These are phyloP conservation scores for Carabus problematicus DNA, from an alignment of 2,888 invertebrate species.

Conservation along the genomic window DNA sequence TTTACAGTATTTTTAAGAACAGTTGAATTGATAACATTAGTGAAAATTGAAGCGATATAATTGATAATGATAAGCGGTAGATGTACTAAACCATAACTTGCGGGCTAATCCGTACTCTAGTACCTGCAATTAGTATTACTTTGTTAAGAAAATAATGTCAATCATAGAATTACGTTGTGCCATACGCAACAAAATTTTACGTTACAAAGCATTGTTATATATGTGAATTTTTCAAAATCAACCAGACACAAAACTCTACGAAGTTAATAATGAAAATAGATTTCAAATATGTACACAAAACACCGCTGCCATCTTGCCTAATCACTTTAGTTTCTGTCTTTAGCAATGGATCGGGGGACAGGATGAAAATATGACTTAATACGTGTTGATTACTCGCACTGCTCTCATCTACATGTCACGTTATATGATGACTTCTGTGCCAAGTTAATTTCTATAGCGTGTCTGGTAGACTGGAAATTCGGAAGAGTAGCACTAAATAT, in stretches of 20 bases:
- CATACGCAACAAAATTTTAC: conserved; percentile 27
- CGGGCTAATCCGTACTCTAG: conserved; percentile 40
- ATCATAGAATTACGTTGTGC: conserved; percentile 18
- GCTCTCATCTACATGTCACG: conserved; percentile 18
- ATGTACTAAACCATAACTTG: conserved; percentile 41
- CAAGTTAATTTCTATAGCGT: no score
- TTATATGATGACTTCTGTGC: neutral
- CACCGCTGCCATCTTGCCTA: conserved; percentile 67
- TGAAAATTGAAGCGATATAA: conserved; percentile 36
- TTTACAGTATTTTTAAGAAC: conserved; percentile 19
- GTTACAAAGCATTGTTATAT: conserved; percentile 19
- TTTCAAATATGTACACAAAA: conserved; percentile 34
- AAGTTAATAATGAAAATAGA: conserved; percentile 27
- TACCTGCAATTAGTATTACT: conserved; percentile 39
- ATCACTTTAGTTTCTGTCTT: conserved; percentile 49
- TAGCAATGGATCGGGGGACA: conserved; percentile 2
- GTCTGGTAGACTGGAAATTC: no score
- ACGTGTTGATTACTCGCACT: conserved; percentile 27
- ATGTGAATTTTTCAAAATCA: conserved; percentile 40
- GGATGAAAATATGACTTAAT: conserved; percentile 17
- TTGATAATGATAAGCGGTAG: conserved; percentile 30
- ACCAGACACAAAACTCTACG: conserved; percentile 25
- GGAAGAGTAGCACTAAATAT: no score
- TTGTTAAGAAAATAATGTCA: conserved; percentile 31
- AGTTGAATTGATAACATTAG: conserved; percentile 19